Evolutionary conservation across 2,797 vertebrate genomes (phyloP), one percentile per base, ranked within the genome.

Genomic region (Sebastes diaconus): DNA sequence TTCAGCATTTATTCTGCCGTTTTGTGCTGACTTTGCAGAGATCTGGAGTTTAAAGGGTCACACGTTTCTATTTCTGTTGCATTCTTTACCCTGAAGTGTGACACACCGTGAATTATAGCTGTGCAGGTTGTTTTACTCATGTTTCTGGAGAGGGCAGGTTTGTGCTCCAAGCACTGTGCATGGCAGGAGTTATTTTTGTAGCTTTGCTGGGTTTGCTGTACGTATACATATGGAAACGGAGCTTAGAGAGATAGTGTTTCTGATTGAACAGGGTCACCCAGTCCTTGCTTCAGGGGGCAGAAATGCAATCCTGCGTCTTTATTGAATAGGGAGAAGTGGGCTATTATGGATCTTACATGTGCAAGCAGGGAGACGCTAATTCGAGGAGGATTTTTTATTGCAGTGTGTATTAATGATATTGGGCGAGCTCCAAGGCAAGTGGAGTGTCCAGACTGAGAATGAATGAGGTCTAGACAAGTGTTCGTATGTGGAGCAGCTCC

Each of bases 171-270:
- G 67, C 50, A 4, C n/a, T 61, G 59, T 13, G 68, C 72, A 12
- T 29, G 66, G 73, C 60, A 32, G 1, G 67, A 66, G 89, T 89
- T 92, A 92, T 93, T 92, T 92, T 79, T 70, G 83, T 78, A 77
- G 73, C 83, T 57, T 72, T 79, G 81, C 81, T 79, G 80, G 79
- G 70, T 81, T 84, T 76, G 88, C 84, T 88, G 67, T 69, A 73
- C 74, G 73, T 87, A 18, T 84, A 60, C 83, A 84, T 83, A 79
- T 83, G 86, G 77, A 88, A 84, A 76, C 1, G 0, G 68, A 75
- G 75, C 78, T 61, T 3, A 22, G 77, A 46, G 74, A 85, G 87
- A 85, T 86, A 89, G 82, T 64, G 73, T 89, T 87, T 84, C 89
- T 75, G 70, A 73, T 88, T 73, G 5, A 73, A 83, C 68, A 64